Conservation (phyloP, 92 coral and sea anemone species). For the Phenganax stokvisi region DNA sequence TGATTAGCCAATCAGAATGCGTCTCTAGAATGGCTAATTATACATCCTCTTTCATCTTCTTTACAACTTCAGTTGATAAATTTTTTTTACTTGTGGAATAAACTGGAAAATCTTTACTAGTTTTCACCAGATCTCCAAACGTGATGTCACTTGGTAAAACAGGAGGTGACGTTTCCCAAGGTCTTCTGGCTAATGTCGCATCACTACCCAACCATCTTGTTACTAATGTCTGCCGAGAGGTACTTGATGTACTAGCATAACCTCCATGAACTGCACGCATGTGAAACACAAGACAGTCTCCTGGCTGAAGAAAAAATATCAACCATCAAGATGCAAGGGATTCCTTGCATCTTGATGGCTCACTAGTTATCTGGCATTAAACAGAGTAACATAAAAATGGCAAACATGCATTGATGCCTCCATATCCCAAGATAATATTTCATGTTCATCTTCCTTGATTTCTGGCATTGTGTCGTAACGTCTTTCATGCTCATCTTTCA, state of each 20-base stretch:
- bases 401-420: constrained; percentile 48
- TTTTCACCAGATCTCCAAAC: constrained; percentile 45
- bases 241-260: constrained; percentile 48
- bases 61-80: not conserved
- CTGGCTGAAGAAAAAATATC: constrained; percentile 52
- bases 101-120: constrained; percentile 47
- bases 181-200: constrained; percentile 58
- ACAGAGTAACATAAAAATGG: not conserved
- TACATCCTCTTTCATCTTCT: too few species aligned
- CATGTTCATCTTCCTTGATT: constrained; percentile 53
- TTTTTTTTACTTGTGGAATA: not conserved
- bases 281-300: constrained; percentile 93
- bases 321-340: not conserved
- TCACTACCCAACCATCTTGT: constrained; percentile 94
- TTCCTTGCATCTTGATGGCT: not conserved
- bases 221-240: constrained; percentile 68
- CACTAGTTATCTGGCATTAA: not conserved
- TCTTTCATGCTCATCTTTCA: constrained; percentile 2
- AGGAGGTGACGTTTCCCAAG: constrained; percentile 75
- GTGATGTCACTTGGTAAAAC: constrained; percentile 5
- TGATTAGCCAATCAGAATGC: too few species aligned
- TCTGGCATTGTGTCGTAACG: constrained; percentile 54
- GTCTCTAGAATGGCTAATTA: too few species aligned
- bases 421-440: constrained; percentile 72
- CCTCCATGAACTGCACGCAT: constrained; percentile 88